These are phyloP conservation scores for Brachionus sp. DNA, from an alignment of 1,140 invertebrate genomes.

Conservation along the genomic window DNA sequence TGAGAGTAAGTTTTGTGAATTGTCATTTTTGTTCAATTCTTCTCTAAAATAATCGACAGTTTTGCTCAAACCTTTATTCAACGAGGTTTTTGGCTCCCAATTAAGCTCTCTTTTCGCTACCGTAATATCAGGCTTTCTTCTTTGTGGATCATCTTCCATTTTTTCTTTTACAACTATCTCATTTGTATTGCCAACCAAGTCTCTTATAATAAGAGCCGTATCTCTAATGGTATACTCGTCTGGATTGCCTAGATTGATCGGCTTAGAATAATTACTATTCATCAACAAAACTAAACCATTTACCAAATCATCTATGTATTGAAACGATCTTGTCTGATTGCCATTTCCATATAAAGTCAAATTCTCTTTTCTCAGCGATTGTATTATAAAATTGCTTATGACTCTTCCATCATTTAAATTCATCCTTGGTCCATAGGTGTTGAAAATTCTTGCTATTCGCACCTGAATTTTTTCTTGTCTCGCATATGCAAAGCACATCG, in stretches of 20 bases:
- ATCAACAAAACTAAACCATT: constrained; percentile 88
- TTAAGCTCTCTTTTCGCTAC: constrained; percentile 77
- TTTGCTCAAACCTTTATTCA: constrained; percentile 77
- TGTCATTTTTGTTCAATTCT: constrained; percentile 61
- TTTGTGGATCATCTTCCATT: constrained; percentile 91
- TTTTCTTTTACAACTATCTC: constrained; percentile 59
- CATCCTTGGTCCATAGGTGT: constrained; percentile 99
- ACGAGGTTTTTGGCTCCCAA: constrained; percentile 86
- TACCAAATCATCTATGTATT: constrained; percentile 94
- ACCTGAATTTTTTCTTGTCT: constrained; percentile 78
- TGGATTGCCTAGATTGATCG: constrained; percentile 95
- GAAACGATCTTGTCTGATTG: constrained; percentile 93
- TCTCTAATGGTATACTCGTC: constrained; percentile 93
- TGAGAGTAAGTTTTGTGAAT: not conserved
- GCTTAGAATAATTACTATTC: constrained; percentile 86
- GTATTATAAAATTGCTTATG: constrained; percentile 96
- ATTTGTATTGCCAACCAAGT: constrained; percentile 60
- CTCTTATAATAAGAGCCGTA: constrained; percentile 86
- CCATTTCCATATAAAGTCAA: constrained; percentile 96
- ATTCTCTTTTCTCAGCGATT: constrained; percentile 86
- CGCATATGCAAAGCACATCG: constrained; percentile 90
- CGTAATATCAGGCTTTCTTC: constrained; percentile 84
- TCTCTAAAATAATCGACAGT: constrained; percentile 86
- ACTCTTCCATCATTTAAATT: constrained; percentile 97
- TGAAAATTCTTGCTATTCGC: constrained; percentile 94